phyloP scores from a whole-genome alignment of 2,888 invertebrate species.

The Oxyteleia sp. region DNA sequence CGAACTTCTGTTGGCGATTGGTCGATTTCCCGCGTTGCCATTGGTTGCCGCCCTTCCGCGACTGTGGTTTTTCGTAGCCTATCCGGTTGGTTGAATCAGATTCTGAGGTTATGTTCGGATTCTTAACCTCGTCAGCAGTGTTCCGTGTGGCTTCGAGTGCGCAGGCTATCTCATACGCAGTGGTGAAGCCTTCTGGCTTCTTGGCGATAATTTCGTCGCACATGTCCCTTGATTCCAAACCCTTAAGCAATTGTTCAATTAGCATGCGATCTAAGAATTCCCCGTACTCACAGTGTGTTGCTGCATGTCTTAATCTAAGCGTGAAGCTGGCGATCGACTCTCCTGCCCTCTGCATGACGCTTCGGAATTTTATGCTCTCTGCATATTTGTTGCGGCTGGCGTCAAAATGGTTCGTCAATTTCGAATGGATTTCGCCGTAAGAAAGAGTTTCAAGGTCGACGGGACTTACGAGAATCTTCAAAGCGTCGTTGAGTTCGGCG shows the following conservation, averaged over 20 bases:
- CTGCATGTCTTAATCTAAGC: constrained; percentile 41
- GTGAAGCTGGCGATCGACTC: constrained; percentile 51
- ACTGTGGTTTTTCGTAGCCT: constrained; percentile 14
- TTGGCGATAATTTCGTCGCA: constrained; percentile 53
- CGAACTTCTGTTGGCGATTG: constrained; percentile 1
- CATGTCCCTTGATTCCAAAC: constrained; percentile 28
- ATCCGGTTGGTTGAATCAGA: constrained; percentile 5
- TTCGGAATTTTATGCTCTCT: constrained; percentile 48
- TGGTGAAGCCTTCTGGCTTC: constrained; percentile 30
- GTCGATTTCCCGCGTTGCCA: constrained; percentile 7
- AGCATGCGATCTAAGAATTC: constrained; percentile 53
- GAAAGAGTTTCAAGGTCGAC: constrained; percentile 9
- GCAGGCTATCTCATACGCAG: constrained; percentile 48
- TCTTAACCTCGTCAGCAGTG: constrained; percentile 15
- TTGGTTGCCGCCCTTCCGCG: constrained; percentile 7
- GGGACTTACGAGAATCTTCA: constrained; percentile 47
- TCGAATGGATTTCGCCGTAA: constrained; percentile 20
- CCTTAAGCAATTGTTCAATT: constrained; percentile 47
- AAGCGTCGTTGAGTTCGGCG: constrained; percentile 40
- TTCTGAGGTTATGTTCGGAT: neutral
- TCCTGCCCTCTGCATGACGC: constrained; percentile 17
- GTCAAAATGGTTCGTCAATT: constrained; percentile 36
- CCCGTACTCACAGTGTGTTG: constrained; percentile 48
- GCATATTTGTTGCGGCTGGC: constrained; percentile 43
- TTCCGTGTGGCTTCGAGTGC: constrained; percentile 35